A percentile compares a stretch with the other conserved stretches of the same genome.
Conservation (phyloP, 23 tunicate genomes). For the Corella eumyota region DNA sequence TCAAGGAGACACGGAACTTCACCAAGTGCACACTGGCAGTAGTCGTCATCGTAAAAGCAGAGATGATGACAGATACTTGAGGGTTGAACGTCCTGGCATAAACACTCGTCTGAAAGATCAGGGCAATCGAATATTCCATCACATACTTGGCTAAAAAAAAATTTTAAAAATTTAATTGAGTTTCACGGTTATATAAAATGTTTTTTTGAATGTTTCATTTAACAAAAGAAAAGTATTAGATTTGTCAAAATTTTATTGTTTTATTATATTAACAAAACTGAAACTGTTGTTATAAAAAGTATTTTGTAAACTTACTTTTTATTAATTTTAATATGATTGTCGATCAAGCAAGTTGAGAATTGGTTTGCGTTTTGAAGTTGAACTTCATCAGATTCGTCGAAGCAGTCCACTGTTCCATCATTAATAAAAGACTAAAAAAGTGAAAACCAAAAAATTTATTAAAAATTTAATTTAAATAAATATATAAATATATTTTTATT, state of each 20-base stretch:
- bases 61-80: constrained; percentile 20
- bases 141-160: constrained; percentile 58
- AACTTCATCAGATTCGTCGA: too few relatives aligned
- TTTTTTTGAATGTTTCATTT: too few relatives aligned
- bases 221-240: too few relatives aligned
- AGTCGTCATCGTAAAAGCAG: constrained; percentile 14
- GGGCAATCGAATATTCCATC: constrained; percentile 75
- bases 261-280: too few relatives aligned
- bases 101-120: constrained; percentile 74
- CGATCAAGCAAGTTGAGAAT: constrained; percentile 10
- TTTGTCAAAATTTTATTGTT: too few relatives aligned
- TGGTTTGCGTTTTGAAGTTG: too few relatives aligned
- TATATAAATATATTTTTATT: background rate
- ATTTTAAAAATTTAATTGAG: too few relatives aligned
- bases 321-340: background rate
- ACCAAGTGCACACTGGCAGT: constrained; percentile 13
- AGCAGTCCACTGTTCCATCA: too few relatives aligned
- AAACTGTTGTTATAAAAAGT: background rate
- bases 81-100: constrained; percentile 31
- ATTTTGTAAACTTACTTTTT: constrained; percentile 3
- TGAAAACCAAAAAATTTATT: background rate
- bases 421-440: background rate
- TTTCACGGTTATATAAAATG: too few relatives aligned
- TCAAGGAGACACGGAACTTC: constrained; percentile 45
- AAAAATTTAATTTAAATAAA: background rate